phyloP scores from a whole-genome alignment of 2,113 vertebrate species.

The Plotosus lineatus region DNA sequence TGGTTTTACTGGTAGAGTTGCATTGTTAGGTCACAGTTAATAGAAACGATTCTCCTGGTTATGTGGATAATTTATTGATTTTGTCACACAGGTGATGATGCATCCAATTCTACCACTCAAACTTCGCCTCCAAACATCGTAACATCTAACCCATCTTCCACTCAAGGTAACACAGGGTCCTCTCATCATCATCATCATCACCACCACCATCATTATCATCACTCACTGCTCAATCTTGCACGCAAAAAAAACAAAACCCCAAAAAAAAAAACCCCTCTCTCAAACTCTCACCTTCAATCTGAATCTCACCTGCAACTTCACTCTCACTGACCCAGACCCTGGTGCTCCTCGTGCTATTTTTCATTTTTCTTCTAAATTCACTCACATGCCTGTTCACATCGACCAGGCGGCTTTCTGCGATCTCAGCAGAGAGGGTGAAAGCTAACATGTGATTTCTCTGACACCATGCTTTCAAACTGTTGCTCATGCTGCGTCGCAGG shows the following conservation, averaged over 20 bases:
- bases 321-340: neutral
- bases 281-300: constrained; percentile 17
- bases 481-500: neutral
- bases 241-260: neutral
- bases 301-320: neutral
- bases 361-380: neutral
- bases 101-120: neutral
- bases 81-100: neutral
- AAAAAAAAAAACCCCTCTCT: neutral
- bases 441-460: neutral
- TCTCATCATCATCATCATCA: constrained; percentile 1
- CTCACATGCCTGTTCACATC: neutral
- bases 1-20: neutral
- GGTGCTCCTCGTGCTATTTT: neutral
- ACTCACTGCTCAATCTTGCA: constrained; percentile 25
- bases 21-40: neutral
- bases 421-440: neutral
- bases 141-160: rapidly evolving
- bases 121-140: rapidly evolving
- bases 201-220: neutral
- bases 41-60: neutral
- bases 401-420: neutral
- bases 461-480: neutral
- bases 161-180: neutral
- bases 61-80: neutral